Conservation (phyloP, 2,797 vertebrate species). For the Kryptopterus vitreolus region DNA sequence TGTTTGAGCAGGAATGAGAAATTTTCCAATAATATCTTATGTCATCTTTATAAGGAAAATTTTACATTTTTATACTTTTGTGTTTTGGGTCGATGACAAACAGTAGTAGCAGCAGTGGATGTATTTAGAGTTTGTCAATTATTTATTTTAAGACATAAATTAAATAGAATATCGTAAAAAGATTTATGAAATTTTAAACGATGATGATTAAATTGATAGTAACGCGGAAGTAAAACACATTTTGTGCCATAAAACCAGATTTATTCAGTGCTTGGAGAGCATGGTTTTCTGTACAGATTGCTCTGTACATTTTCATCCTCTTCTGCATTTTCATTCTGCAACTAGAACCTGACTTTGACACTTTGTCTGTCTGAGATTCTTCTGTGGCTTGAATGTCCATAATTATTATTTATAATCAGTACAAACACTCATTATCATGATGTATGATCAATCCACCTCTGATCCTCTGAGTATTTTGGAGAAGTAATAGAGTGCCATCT, state of each 20-base stretch:
- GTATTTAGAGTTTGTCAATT: background rate
- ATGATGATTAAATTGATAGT: background rate
- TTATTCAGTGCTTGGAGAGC: background rate
- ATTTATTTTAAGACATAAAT: background rate
- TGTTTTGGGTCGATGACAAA: background rate
- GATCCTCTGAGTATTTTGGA: background rate
- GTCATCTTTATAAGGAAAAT: background rate
- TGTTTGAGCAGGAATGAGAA: background rate
- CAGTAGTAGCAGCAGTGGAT: background rate
- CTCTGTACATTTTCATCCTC: background rate
- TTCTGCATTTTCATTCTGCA: background rate
- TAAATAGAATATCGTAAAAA: too few species aligned
- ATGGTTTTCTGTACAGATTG: background rate
- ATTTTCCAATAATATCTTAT: background rate
- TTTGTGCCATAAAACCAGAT: background rate
- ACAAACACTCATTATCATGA: background rate
- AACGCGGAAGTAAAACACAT: background rate
- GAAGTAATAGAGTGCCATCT: conserved; percentile 62
- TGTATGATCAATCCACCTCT: background rate
- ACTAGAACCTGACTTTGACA: too few species aligned
- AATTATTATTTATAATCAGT: background rate
- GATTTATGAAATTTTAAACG: background rate
- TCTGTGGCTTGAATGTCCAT: background rate
- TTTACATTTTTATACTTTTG: background rate
- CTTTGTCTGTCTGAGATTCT: background rate